Conservation (phyloP, 2,797 vertebrate genomes). For the Tragelaphus eurycerus region DNA sequence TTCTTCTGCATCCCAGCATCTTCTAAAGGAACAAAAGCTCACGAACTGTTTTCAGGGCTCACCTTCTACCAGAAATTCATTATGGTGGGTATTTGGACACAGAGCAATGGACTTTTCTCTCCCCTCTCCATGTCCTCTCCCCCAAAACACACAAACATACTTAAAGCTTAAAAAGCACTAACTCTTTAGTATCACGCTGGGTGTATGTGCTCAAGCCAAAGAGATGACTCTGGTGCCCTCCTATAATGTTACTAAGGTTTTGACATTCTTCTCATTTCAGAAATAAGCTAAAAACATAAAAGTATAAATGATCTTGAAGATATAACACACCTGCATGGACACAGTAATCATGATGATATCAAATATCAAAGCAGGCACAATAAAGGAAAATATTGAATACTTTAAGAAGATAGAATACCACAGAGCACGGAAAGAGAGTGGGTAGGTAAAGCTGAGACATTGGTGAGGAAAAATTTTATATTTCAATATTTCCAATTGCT, state of each 20-base stretch:
- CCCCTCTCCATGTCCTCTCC: not conserved
- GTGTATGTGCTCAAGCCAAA: not conserved
- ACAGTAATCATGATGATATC: not conserved
- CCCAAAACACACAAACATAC: not conserved
- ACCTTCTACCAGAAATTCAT: not conserved
- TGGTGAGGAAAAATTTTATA: not conserved
- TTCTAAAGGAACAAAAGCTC: not conserved
- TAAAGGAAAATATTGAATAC: not conserved
- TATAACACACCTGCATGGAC: not conserved
- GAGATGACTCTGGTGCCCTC: not conserved
- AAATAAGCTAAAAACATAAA: not conserved
- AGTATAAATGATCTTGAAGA: not conserved
- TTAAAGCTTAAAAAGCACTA: not conserved
- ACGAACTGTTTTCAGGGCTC: not conserved
- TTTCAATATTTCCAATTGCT: not conserved
- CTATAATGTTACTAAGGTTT: not conserved
- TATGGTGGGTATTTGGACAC: not conserved
- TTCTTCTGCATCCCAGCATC: not conserved
- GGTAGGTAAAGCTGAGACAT: not conserved
- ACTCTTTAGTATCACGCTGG: not conserved
- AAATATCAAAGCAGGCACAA: not conserved
- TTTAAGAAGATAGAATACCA: not conserved
- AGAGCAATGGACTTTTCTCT: not conserved
- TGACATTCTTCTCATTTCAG: not conserved
- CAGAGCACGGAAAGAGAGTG: not conserved